Conservation (phyloP, 2,113 vertebrate genomes). For the Seriola quinqueradiata region DNA sequence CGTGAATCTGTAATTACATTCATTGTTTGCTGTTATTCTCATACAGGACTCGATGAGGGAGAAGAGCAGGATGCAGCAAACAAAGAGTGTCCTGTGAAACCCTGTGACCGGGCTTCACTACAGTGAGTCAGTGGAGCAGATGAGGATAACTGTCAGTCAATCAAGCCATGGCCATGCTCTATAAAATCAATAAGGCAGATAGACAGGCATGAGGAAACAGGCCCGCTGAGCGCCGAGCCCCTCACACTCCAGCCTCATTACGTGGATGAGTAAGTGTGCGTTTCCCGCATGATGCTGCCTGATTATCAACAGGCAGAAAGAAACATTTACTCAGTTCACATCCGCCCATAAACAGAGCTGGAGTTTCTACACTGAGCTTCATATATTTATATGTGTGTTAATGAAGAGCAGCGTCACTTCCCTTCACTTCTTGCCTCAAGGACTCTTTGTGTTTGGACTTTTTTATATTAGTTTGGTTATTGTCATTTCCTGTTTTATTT, state of each 20-base stretch:
- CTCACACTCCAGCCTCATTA: constrained; percentile 57
- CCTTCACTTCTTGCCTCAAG: not conserved
- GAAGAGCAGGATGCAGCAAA: not conserved
- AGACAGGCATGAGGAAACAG: constrained; percentile 25
- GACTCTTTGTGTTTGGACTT: no score
- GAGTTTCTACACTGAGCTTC: not conserved
- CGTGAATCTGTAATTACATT: constrained; percentile 30
- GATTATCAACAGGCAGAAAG: constrained; percentile 90
- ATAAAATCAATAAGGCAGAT: constrained; percentile 67
- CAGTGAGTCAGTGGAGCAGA: constrained; percentile 33
- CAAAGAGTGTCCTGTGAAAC: constrained; percentile 30
- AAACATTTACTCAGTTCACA: constrained; percentile 68
- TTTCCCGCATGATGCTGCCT: constrained; percentile 83
- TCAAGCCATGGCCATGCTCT: constrained; percentile 49
- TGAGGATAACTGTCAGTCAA: constrained; percentile 69
- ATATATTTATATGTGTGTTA: not conserved
- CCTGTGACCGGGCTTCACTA: constrained; percentile 5
- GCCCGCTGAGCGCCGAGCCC: constrained; percentile 1
- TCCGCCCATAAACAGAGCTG: constrained; percentile 74
- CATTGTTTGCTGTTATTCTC: constrained; percentile 13
- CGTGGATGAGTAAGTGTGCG: constrained; percentile 79
- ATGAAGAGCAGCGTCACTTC: not conserved
- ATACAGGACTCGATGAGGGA: not conserved
- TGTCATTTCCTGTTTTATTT: no score
- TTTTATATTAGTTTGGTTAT: no score